Percentiles rank a stretch among this genome's conserved stretches.
phyloP scores from a whole-genome alignment of 2,797 vertebrate genomes.

The Decapterus maruadsi region DNA sequence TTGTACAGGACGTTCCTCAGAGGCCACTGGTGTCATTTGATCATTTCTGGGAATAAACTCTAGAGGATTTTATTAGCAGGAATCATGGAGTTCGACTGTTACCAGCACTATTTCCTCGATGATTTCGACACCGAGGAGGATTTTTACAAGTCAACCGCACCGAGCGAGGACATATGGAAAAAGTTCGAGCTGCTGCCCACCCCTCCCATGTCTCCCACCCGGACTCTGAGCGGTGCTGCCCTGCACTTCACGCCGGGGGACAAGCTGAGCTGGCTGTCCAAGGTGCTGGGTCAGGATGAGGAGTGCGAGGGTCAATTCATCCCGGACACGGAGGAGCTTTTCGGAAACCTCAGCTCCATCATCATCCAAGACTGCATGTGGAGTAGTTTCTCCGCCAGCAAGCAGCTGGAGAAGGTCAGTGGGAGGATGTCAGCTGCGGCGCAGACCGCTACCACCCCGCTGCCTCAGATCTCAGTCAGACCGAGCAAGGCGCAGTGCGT shows the following conservation, averaged over 20 bases:
- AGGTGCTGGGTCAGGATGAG: conserved; percentile 86
- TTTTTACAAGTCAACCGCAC: conserved; percentile 94
- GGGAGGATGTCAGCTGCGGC: conserved; percentile 81
- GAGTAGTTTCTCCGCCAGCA: conserved; percentile 94
- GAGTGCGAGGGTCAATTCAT: conserved; percentile 82
- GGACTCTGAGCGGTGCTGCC: conserved; percentile 75
- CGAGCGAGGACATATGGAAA: conserved; percentile 99
- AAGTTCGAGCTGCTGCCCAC: conserved; percentile 97
- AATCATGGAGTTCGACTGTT: conserved; percentile 92
- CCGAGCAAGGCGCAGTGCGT: conserved; percentile 75
- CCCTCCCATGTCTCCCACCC: conserved; percentile 91
- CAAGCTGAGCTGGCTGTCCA: conserved; percentile 83
- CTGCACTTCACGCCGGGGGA: conserved; percentile 80
- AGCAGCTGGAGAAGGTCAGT: conserved; percentile 92
- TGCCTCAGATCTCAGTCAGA: conserved; percentile 62
- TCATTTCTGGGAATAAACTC: conserved; percentile 68
- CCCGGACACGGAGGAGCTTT: conserved; percentile 83
- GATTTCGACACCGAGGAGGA: conserved; percentile 91
- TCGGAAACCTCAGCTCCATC: conserved; percentile 93
- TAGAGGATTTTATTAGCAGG: conserved; percentile 45
- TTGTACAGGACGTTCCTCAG: conserved; percentile 46
- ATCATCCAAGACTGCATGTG: conserved; percentile 99
- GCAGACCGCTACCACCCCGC: conserved; percentile 63
- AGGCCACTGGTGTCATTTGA: conserved; percentile 28
- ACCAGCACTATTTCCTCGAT: conserved; percentile 94